Conservation (phyloP, 2,888 invertebrate genomes). For the Anoplius nigerrimus region DNA sequence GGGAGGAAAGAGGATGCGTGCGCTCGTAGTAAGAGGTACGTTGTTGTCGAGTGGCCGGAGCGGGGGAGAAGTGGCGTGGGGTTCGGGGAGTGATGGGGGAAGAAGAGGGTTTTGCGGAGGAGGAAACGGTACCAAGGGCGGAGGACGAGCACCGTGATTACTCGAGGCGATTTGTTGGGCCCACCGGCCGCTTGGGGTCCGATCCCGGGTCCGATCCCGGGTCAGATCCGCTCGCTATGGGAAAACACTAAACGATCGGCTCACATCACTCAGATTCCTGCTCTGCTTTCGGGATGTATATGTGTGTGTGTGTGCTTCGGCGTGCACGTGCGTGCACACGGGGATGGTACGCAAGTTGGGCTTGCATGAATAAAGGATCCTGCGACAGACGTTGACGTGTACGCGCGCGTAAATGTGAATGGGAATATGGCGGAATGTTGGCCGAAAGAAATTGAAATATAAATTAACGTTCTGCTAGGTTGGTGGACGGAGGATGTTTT, state of each 20-base stretch:
- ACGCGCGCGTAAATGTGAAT: too few species aligned
- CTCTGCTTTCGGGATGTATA: slow-evolving; percentile 55
- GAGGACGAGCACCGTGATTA: slow-evolving; percentile 72
- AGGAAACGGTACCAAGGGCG: slow-evolving; percentile 66
- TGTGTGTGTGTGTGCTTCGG: slow-evolving; percentile 22
- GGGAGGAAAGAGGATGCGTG: slow-evolving; percentile 30
- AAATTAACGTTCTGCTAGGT: too few species aligned
- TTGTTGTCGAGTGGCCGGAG: background rate
- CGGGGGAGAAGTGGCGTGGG: background rate
- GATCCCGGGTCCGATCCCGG: slow-evolving; percentile 74
- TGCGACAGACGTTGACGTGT: too few species aligned
- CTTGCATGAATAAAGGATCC: too few species aligned
- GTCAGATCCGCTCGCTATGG: slow-evolving; percentile 73
- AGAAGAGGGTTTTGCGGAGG: slow-evolving; percentile 29
- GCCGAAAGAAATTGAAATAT: too few species aligned
- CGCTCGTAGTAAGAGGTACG: slow-evolving; percentile 23
- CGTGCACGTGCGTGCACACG: slow-evolving; percentile 27
- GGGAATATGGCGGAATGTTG: too few species aligned
- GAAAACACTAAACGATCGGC: slow-evolving; percentile 75
- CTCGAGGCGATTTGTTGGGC: slow-evolving; percentile 69
- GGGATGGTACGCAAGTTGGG: slow-evolving; percentile 28
- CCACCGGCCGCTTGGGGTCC: slow-evolving; percentile 66
- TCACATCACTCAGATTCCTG: slow-evolving; percentile 73
- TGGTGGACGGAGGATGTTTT: too few species aligned
- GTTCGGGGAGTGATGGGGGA: background rate